Conservation (phyloP, 2,888 invertebrate species). For the Eretmocerus hayati region DNA sequence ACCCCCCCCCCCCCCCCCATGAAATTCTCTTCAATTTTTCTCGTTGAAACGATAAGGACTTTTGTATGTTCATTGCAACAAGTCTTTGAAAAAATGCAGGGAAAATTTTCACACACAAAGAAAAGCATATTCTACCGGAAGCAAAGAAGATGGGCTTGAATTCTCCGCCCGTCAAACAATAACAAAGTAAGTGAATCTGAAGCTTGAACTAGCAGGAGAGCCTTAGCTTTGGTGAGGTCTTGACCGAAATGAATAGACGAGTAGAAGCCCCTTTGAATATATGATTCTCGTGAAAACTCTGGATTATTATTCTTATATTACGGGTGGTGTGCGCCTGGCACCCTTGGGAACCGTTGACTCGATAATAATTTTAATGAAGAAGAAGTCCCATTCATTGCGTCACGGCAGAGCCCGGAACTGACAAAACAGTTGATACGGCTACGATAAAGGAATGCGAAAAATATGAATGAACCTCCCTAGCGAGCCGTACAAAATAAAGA, state of each 20-base stretch:
- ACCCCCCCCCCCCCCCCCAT: no score
- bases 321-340: not conserved
- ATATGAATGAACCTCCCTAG: conserved; percentile 35
- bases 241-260: no score
- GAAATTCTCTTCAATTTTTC: no score
- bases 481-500: conserved; percentile 15
- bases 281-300: not conserved
- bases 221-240: not conserved
- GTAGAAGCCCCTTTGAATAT: no score
- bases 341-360: not conserved
- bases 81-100: no score
- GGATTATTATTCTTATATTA: conserved; percentile 20
- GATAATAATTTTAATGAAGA: conserved; percentile 33
- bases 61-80: no score
- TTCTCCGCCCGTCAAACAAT: not conserved
- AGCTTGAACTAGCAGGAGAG: not conserved
- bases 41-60: no score
- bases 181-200: not conserved
- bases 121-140: no score
- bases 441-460: conserved; percentile 34
- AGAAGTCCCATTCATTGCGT: conserved; percentile 41
- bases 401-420: conserved; percentile 33
- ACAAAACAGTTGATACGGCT: conserved; percentile 44
- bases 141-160: no score
- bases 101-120: no score